Evolutionary conservation across 1,140 invertebrate genomes (phyloP), one percentile per base, ranked within the genome.

Genomic region (Cydia splendana): DNA sequence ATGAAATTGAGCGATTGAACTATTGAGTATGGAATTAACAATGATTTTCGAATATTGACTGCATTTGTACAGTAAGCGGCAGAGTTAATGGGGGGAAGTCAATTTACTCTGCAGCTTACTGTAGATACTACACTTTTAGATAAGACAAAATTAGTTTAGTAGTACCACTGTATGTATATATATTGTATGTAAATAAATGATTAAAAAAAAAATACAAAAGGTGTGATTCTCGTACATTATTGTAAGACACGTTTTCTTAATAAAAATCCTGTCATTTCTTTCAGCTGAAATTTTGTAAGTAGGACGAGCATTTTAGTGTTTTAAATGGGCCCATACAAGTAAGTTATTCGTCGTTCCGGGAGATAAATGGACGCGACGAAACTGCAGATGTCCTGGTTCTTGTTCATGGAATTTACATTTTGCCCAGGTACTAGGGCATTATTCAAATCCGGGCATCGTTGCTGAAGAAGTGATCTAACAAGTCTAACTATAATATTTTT

Each of bases 301-400:
- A 57, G 53, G 20, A 18, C 10, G 20, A 9, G 20, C 7, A 62
- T 24, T 62, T 62, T 62, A 62, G 57, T 62, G 57, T 62, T 62
- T 62, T 48, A 48, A 62, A 62, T 62, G 57, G 57, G 20, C 20
- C 4, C 20, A 62, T 62, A 6, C 57, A 62, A 10, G 20, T 62
- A 62, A 62, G 18, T 62, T 24, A 62, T 24, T 10, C 18, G 57
- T 62, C 57, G 57, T 62, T 62, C 15, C 20, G 20, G 18, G 9
- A 62, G 57, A 62, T 62, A 62, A 62, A 62, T 62, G 20, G 57
- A 24, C 18, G 10, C 57, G 57, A 62, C 57, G 57, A 24, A 62
- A 62, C 20, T 24, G 18, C 20, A 10, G 18, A 24, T 12, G 20
- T 24, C n/a, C 57, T 62, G 18, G 15, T 10, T 24, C 18, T 24